Conservation (phyloP, 2,888 invertebrate genomes). For the Caenorhabditis macrosperma region DNA sequence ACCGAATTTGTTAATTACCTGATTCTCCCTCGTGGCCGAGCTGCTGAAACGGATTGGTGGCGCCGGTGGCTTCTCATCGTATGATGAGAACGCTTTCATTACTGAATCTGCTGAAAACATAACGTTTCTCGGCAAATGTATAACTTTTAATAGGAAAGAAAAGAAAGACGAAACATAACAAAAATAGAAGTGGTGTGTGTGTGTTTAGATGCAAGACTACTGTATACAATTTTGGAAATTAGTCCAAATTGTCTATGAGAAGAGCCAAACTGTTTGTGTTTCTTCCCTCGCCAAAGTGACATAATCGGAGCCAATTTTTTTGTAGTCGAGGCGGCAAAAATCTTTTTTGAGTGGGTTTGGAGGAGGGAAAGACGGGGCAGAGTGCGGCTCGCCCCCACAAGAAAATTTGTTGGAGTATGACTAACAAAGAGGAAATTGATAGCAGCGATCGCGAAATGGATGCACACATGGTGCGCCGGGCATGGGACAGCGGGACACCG, state of each 20-base stretch:
- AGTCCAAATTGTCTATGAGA: slow-evolving; percentile 23
- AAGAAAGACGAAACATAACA: slow-evolving; percentile 20
- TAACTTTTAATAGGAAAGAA: neutral
- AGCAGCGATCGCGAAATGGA: slow-evolving; percentile 33
- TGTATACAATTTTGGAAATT: slow-evolving; percentile 26
- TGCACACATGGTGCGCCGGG: slow-evolving; percentile 24
- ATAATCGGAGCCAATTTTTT: slow-evolving; percentile 40
- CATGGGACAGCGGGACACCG: neutral
- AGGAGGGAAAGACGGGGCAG: slow-evolving; percentile 3
- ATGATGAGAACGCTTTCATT: slow-evolving; percentile 66
- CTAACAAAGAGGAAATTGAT: slow-evolving; percentile 56
- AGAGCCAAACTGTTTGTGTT: slow-evolving; percentile 37
- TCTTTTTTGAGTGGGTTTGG: slow-evolving; percentile 10
- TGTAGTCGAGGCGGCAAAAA: slow-evolving; percentile 2
- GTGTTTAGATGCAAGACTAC: neutral
- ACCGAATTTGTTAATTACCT: slow-evolving; percentile 37
- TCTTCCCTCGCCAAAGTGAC: slow-evolving; percentile 11
- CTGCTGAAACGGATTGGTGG: slow-evolving; percentile 78
- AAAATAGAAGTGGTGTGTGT: neutral
- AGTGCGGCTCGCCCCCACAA: slow-evolving; percentile 32
- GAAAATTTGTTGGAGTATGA: slow-evolving; percentile 42
- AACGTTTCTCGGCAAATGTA: too few relatives aligned
- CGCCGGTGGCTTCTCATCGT: slow-evolving; percentile 79
- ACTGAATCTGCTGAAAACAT: slow-evolving; percentile 20
- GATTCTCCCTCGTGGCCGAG: slow-evolving; percentile 51